Evolutionary conservation across 2,888 invertebrate species (phyloP), one percentile per base, ranked within the genome.

Genomic region (Aphodius sticticus): DNA sequence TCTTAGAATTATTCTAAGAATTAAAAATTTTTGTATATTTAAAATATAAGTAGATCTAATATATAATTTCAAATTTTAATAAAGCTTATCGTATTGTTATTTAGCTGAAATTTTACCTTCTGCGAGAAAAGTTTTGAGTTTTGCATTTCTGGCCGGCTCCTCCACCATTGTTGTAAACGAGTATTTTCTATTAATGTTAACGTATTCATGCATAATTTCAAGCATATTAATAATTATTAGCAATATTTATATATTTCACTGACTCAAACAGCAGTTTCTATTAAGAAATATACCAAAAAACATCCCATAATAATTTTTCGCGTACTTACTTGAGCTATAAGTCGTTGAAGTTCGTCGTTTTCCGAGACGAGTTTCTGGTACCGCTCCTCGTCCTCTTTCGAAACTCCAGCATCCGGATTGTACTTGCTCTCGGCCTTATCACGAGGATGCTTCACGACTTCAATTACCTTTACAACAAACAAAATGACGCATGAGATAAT

Each of bases 281-380:
- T 3, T 3, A 26, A 26, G 2, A 2, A 26, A 26, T 26, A 26
- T n/a, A 26, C 2, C 26, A 26, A 26, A 26, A 26, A 2, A 26
- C 1, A 26, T 26, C 26, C 26, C 53, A 53, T 53, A 53, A 9
- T 53, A 53, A 53, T 3, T 53, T 53, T 12, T 53, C 53, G 53
- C 53, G 53, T 36, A 84, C 87, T 88, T 89, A 98, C 98, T 93
- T 96, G 96, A 84, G 96, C 93, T 88, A 99, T 98, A 85, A 98
- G 94, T 90, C 96, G 95, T 91, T 98, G 97, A 82, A 99, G 92
- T 87, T 99, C 97, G 87, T 98, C 98, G 89, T 99, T 99, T 91
- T 99, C 99, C 82, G 93, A 93, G 79, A 97, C 92, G 79, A 99
- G 91, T 87, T 97, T 97, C 86, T 97, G 95, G 89, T 98, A 98